Conservation (phyloP, 2,797 vertebrate genomes). For the Peromyscus attwateri region DNA sequence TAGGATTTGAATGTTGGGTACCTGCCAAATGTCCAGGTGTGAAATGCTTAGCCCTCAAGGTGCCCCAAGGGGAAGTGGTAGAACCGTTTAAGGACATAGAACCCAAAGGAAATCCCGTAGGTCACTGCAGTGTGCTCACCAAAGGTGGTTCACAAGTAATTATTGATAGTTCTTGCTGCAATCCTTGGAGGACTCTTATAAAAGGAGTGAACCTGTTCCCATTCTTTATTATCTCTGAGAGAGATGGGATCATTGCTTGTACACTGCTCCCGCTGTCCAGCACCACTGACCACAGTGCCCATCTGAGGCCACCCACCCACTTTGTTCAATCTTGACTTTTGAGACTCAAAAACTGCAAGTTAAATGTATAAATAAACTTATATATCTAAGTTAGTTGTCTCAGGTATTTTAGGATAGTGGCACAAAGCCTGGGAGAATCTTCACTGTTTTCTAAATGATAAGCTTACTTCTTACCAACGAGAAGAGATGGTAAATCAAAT, state of each 20-base stretch:
- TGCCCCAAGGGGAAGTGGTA: background rate
- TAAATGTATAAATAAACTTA: background rate
- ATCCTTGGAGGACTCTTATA: background rate
- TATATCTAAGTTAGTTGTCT: background rate
- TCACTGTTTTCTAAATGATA: conserved; percentile 55
- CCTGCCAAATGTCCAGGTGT: background rate
- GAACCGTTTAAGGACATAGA: background rate
- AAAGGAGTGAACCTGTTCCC: background rate
- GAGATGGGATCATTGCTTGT: background rate
- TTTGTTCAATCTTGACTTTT: background rate
- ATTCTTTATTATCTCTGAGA: background rate
- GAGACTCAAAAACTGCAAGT: background rate
- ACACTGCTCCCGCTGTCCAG: rapidly evolving
- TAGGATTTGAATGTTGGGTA: background rate
- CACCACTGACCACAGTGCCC: background rate
- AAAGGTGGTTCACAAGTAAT: background rate
- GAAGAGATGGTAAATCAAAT: conserved; percentile 61
- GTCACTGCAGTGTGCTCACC: too few species aligned
- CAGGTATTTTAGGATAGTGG: background rate
- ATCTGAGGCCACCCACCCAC: too few species aligned
- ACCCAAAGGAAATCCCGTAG: background rate
- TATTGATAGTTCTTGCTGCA: background rate
- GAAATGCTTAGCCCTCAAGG: background rate
- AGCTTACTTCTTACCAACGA: conserved; percentile 34
- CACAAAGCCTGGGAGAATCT: background rate